Evolutionary conservation across 2,888 invertebrate species (phyloP), one percentile per base, ranked within the genome.

Genomic region (Sarcophaga rosellei): DNA sequence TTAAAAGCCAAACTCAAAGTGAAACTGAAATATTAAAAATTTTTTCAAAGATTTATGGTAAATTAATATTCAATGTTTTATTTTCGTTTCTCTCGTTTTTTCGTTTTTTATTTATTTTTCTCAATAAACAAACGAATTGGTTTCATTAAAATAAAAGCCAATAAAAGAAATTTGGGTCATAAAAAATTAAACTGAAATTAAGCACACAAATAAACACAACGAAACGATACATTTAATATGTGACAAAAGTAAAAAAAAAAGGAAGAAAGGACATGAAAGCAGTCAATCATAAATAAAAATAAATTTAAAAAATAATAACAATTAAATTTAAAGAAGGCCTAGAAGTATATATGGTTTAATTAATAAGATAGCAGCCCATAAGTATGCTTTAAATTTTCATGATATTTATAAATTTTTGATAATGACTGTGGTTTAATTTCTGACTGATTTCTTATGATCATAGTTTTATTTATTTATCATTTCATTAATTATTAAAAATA

Each of bases 1-100:
- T 57, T 80, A 75, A 45, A 25, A 78, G n/a, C 23, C 25, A 25
- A 35, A 21, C 21, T 17, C 15, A 45, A n/a, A 65, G 20, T 0
- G 15, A 44, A 65, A 20, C n/a, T 21, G 20, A 78, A 70, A 57
- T 76, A 65, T 57, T n/a, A n/a, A 57, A 23, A 15, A 15, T 15
- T 15, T 47, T 3, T 44, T 81, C 61, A 65, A 81, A 81, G 81
- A 85, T 85, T 79, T 82, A 85, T 85, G 63, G 25, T 17, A 65
- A 62, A 72, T 78, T 81, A 78, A 75, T 61, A 70, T 70, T 79
- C 75, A 78, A 81, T 85, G 35, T 15, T 15, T 47, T 47, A 47
- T 47, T 15, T 47, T 15, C 2, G 3, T 47, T 35, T 35, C 35
- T 35, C 25, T 25, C 25, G 5, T 25, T 3, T 12, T 47, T 45